Base-by-base conservation (phyloP, 2,797 vertebrate genomes). In the Schizopygopsis pylzovi region DNA sequence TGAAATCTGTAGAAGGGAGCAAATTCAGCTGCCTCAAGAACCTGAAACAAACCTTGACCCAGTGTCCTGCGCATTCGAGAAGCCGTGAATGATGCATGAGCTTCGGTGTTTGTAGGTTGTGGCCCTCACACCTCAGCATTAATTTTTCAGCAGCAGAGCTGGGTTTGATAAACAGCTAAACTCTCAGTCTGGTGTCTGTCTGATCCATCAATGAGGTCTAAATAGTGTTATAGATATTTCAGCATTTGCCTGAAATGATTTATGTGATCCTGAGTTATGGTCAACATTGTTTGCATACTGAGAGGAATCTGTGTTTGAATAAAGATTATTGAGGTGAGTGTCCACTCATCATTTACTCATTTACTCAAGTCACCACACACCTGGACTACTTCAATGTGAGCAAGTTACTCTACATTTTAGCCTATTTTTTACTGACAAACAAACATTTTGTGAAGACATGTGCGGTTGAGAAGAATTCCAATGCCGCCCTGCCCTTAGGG, bases 401-500 rank as follows among this genome's bases (percentile, higher is more conserved):
- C 15, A 80, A 52, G 78, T n/a, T 45, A 6, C 20, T 49, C 20
- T 45, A 67, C 43, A 7, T 16, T 67, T 22, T 49, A 65, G 33
- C 20, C n/a, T 49, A 12, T 43, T 45, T 70, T n/a, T 47, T 9
- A 54, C 18, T 54, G 20, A 49, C 63, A 52, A 81, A 67, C 78
- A 81, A 22, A 61, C 39, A 43, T 20, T 49, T 49, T 47, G 33
- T 67, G 9, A 61, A 65, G 71, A 49, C 72, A 25, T 37, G 41
- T 83, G 10, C 11, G 5, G 41, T 59, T 72, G 3, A 28, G 37
- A 86, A 47, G 65, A 86, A 85, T 89, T 82, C 37, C 65, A 72
- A 52, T 61, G 52, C 72, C 59, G 82, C 87, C 92, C 93, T 80
- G 33, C 82, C 89, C 78, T 59, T 16, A 80, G 86, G 89, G 88